Conservation (phyloP, 2,113 vertebrate genomes). For the Delphinus delphis region DNA sequence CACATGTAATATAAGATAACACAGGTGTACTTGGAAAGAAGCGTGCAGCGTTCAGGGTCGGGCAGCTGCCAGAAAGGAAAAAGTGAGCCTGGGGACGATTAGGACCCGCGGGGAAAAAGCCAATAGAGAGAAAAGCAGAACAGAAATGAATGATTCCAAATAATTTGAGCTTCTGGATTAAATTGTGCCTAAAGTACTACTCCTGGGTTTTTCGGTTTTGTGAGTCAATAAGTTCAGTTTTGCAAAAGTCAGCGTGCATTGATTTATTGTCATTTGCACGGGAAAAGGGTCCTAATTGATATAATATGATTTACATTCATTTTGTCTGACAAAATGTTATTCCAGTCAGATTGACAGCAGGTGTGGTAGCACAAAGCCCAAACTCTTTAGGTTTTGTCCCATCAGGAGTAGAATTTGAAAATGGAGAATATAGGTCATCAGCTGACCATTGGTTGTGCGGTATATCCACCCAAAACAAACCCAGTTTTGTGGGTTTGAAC, state of each 20-base stretch:
- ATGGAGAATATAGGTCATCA: not conserved
- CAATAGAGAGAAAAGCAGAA: not conserved
- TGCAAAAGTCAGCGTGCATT: not conserved
- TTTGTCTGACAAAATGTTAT: not conserved
- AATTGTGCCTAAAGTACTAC: not conserved
- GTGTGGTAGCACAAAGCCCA: too few relatives aligned
- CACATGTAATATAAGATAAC: not conserved
- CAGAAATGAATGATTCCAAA: not conserved
- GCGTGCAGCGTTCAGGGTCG: not conserved
- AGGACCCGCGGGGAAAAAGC: not conserved
- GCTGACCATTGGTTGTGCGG: rapidly evolving
- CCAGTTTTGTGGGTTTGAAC: not conserved
- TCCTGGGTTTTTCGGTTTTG: not conserved
- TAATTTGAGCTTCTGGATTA: not conserved
- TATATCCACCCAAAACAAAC: not conserved
- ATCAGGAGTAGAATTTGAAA: not conserved
- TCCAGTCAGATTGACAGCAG: too few relatives aligned
- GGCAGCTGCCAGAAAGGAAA: not conserved
- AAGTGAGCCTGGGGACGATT: too few relatives aligned
- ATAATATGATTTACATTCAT: not conserved
- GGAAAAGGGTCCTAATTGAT: not conserved
- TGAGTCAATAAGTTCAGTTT: not conserved
- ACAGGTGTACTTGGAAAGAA: not conserved
- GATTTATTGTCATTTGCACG: not conserved
- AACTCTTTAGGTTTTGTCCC: not conserved